Base-by-base conservation (phyloP, 2,888 invertebrate species). In the Camptogramma bilineatum region DNA sequence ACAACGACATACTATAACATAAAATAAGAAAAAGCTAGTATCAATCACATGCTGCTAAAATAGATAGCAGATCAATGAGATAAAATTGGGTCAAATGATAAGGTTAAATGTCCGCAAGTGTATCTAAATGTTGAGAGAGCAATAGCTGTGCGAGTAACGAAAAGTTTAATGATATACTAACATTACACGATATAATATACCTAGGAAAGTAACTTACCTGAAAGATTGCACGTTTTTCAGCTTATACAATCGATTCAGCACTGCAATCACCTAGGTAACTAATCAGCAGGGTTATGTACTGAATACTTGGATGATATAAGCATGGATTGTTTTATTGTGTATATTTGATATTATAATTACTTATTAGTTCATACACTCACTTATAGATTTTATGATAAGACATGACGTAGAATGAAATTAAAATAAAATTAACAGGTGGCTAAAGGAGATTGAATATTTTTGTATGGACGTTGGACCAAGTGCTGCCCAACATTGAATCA, bases 201-300 rank as follows among this genome's bases (percentile, higher is more conserved):
- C 18, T 16, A 24, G 46, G 24, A 24, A 21, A 17, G 10, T 28
- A 28, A 58, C 62, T 58, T 52, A 62, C 62, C 66, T 17, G 54
- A 54, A 58, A 62, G 54, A 39, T 62, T 50, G 50, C 61, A 24
- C 50, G 34, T 31, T 47, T 46, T 54, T 58, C 21, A 44, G 52
- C 54, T 50, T 17, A 31, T 58, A 28, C 9, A 21, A 74, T 79
- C 75, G 80, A 79, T 79, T 72, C 58, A 5, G 77, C 73, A 47
- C 59, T 50, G 28, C 52, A 42, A 75, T 79, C 69, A 54, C 78
- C 70, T 60, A 57, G 74, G 72, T 71, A 79, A 79, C 79, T 51
- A 44, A 24, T 21, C 56, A 53, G 52, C 63, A 60, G 68, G 34
- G 9, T 34, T 39, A 39, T 9, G 34, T 39, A 10, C 10, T 39